Percentiles rank a stretch among this genome's conserved stretches.
Conservation (phyloP, 1,140 invertebrate genomes). For the Drosophila orosa region DNA sequence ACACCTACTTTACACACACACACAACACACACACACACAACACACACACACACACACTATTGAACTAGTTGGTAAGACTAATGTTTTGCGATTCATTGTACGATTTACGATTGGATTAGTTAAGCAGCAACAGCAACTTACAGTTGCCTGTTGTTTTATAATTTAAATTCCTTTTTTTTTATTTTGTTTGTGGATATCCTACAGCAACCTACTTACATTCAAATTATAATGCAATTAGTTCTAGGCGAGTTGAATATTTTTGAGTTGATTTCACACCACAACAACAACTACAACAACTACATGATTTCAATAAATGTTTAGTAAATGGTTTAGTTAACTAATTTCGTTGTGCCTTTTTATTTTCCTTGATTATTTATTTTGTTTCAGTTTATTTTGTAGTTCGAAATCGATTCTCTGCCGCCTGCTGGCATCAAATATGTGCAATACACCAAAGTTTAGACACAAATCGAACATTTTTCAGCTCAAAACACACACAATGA, state of each 20-base stretch:
- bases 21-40: conserved; percentile 17
- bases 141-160: conserved; percentile 13
- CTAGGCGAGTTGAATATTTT: conserved; percentile 44
- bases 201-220: conserved; percentile 16
- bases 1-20: conserved; percentile 2
- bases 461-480: background rate
- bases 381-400: background rate
- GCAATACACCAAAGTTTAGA: too few species aligned
- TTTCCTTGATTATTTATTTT: conserved; percentile 5
- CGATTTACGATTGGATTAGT: conserved; percentile 25
- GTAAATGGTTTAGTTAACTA: conserved; percentile 74
- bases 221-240: conserved; percentile 58
- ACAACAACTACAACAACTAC: conserved; percentile 23
- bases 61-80: conserved; percentile 46
- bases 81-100: conserved; percentile 46
- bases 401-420: background rate
- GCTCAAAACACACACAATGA: conserved; percentile 5
- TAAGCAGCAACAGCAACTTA: conserved; percentile 14
- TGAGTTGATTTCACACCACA: conserved; percentile 32
- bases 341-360: conserved; percentile 19
- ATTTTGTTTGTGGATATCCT: conserved; percentile 6
- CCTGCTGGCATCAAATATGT: conserved; percentile 7
- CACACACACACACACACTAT: conserved; percentile 26
- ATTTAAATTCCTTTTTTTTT: conserved; percentile 30
- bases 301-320: conserved; percentile 75